phyloP scores from a whole-genome alignment of 2,888 invertebrate species.

The Ophion slaviceki region DNA sequence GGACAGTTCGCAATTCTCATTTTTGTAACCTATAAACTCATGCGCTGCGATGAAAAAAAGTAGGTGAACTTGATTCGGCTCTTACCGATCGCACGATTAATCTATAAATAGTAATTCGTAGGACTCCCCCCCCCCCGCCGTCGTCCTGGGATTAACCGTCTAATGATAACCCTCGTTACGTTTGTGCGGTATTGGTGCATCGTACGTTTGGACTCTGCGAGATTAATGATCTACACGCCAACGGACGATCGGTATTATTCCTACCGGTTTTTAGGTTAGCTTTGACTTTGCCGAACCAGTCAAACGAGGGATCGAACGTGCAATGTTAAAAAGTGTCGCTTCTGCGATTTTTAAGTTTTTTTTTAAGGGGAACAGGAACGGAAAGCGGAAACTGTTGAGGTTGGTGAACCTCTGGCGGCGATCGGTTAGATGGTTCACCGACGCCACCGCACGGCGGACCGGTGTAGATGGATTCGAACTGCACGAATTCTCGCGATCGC shows the following conservation, averaged over 20 bases:
- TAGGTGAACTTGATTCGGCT: not conserved
- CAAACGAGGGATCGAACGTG: not conserved
- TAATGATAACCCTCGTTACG: slow-evolving; percentile 32
- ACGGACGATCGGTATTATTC: not conserved
- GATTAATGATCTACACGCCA: not conserved
- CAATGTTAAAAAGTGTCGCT: not conserved
- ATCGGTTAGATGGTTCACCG: not conserved
- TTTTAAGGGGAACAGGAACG: not conserved
- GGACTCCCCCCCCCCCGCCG: not conserved
- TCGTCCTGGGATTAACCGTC: not conserved
- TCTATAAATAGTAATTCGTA: slow-evolving; percentile 30
- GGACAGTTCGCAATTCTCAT: not conserved
- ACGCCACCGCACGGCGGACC: not conserved
- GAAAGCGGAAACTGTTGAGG: not conserved
- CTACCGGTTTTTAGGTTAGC: not conserved
- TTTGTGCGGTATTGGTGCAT: slow-evolving; percentile 65
- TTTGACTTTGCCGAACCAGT: not conserved
- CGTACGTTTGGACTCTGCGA: slow-evolving; percentile 18
- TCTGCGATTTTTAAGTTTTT: not conserved
- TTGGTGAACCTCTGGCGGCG: not conserved
- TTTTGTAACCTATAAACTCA: not conserved
- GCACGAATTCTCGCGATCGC: not conserved
- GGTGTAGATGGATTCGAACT: not conserved
- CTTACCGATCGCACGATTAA: slow-evolving; percentile 22
- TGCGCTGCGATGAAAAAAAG: slow-evolving; percentile 22